Evolutionary conservation across 2,888 invertebrate species (phyloP), one percentile per base, ranked within the genome.

Genomic region (Callinectes sapidus): DNA sequence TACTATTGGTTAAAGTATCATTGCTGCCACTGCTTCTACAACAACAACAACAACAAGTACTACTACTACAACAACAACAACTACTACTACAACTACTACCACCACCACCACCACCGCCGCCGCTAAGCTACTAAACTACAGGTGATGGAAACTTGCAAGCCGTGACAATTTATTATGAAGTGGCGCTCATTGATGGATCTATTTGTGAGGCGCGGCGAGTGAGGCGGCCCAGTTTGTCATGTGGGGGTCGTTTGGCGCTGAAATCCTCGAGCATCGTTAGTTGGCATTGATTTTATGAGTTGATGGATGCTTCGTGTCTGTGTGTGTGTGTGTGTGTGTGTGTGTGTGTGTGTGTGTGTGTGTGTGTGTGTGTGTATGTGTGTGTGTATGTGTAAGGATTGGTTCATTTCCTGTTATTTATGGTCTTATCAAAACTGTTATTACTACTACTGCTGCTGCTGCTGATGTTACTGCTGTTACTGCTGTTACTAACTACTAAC

Each of bases 281-380:
- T 61, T 18, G 23, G 18, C 23, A 61, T 61, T 61, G 16, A 23
- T 61, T 61, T 23, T 61, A 16, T 61, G 18, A 61, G 23, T 6
- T 61, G 71, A 77, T 32, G 23, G 71, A 77, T 77, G 71, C 23
- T 61, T 5, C 2, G 23, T 61, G 61, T 61, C 1, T 61, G 23
- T 61, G 18, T 61, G 23, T 16, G 23, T 61, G 61, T 61, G 18
- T 61, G 23, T 61, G 18, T 61, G 23, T 61, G 71, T 77, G 28
- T 77, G 71, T 28, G 13, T 77, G 71, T 77, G 28, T 71, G 71
- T 71, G 28, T 71, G n/a, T 71, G 28, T 71, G 71, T 71, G 28
- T 71, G 71, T 71, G 71, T 71, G 71, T 71, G 28, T 77, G 71
- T 77, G n/a, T 71, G 71, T 71, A 10, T 71, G 71, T 71, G 71